Base-by-base conservation (phyloP, 2,797 vertebrate species). In the Melanotaenia trifasciata region DNA sequence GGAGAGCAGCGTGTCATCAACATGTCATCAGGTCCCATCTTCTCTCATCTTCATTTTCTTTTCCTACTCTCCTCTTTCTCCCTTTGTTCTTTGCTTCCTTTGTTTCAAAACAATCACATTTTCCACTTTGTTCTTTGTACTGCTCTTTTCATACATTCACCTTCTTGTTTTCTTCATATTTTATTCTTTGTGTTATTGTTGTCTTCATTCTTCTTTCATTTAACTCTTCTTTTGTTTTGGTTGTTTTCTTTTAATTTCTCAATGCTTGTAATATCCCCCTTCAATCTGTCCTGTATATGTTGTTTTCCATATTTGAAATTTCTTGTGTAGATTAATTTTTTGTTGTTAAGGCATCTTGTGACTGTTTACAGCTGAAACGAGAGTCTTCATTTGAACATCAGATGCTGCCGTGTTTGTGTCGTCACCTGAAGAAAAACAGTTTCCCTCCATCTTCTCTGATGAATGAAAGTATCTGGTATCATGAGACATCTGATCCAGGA, bases 381-480 rank as follows among this genome's bases (percentile, higher is more conserved):
- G 3, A 51, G 11, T 45, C 45, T 24, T 18, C 16, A 2, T 38
- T 18, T 56, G 10, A 3, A 2, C 58, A 20, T 30, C 67, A 9
- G 56, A 40, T 6, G 24, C 51, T 2, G n/a, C 16, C 32, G 20
- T 64, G 67, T 59, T 72, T 58, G 47, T 16, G 54, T 54, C 43
- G 11, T 80, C 75, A 35, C 69, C 72, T n/a, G 18, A 2, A n/a
- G 18, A 51, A 35, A 74, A 64, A 47, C n/a, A 32, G 50, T 40
- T 58, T 77, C 63, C 50, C 14, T 69, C 43, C 58, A 59, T 78
- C 76, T 87, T 43, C 58, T 70, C 60, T 10, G 28, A 20, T 83
- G 71, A 79, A 80, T 70, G 54, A 58, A 53, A 43, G 64, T 68
- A 35, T 87, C 81, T 56, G 1, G 5, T 84, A 16, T 84, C 85